Base-by-base conservation (phyloP, 2,888 invertebrate genomes). In the Morinoia aosen region DNA sequence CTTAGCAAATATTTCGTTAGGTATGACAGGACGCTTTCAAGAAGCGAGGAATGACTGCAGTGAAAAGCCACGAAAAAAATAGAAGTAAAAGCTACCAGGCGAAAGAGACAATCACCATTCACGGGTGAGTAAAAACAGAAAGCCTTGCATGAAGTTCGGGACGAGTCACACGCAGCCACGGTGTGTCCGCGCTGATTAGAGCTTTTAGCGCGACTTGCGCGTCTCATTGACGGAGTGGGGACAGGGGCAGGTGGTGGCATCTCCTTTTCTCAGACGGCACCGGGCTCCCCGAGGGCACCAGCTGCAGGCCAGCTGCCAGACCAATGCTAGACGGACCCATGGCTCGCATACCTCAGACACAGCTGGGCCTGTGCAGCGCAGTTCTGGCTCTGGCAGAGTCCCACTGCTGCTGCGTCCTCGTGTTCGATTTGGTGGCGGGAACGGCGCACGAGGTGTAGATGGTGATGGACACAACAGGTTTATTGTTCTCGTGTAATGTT, bases 271-370 rank as follows among this genome's bases (percentile, higher is more conserved):
- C 57, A 93, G 93, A 33, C 93, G 56, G 93, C 93, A 57, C 93
- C 93, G 57, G 57, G 93, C 57, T 33, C 93, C 93, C 93, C 58
- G 48, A 93, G 93, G 93, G 93, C 57, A 93, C 93, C 93, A 93
- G 93, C 93, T 93, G 93, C 93, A 93, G 57, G 93, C 93, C 93
- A 57, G 93, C 93, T 93, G 93, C 57, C 90, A 90, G 40, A 48
- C 48, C 90, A 90, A 90, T 16, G 40, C 90, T 48, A 90, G 90
- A 90, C 90, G 48, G 40, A 90, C 90, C 90, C 40, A 48, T 90
- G 90, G 76, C 76, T 76, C 76, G 40, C 90, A 90, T 90, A 93
- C 93, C 57, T 39, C 93, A 93, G 93, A 93, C 93, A 48, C 93
- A 57, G 93, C 57, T 93, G 56, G 33, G 19, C 25, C 90, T 76